Conservation (phyloP, 2,888 invertebrate genomes). For the Diogma glabrata region DNA sequence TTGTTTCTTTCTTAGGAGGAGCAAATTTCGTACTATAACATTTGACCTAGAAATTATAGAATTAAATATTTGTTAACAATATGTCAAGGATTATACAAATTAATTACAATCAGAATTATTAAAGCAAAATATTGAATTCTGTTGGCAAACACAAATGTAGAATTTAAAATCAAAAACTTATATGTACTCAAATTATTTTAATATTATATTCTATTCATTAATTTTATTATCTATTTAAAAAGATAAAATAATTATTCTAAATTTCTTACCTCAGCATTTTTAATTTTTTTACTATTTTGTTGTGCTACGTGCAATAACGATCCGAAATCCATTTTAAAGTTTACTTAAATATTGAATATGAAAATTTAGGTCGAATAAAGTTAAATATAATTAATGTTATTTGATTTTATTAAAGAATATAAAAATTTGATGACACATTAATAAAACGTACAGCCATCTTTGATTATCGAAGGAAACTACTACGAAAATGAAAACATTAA, state of each 20-base stretch:
- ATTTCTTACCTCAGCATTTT: constrained; percentile 28
- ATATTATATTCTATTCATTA: no score
- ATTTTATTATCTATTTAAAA: no score
- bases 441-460: constrained; percentile 5
- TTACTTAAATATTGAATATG: no score
- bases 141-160: no score
- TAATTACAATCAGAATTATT: not conserved
- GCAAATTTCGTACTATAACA: constrained; percentile 70
- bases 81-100: not conserved
- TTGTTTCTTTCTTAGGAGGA: constrained; percentile 69
- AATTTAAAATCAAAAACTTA: no score
- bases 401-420: constrained; percentile 5
- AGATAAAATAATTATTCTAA: no score
- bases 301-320: constrained; percentile 48
- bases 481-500: constrained; percentile 1
- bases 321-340: constrained; percentile 51
- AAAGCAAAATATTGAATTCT: no score
- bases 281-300: constrained; percentile 40
- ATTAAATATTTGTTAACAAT: not conserved
- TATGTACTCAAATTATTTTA: no score
- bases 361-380: constrained; percentile 15
- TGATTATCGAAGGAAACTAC: constrained; percentile 4
- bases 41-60: constrained; percentile 32
- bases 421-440: constrained; percentile 10
- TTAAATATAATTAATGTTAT: not conserved